phyloP scores from a whole-genome alignment of 2,797 vertebrate genomes.

The Sternarchorhynchus goeldii region DNA sequence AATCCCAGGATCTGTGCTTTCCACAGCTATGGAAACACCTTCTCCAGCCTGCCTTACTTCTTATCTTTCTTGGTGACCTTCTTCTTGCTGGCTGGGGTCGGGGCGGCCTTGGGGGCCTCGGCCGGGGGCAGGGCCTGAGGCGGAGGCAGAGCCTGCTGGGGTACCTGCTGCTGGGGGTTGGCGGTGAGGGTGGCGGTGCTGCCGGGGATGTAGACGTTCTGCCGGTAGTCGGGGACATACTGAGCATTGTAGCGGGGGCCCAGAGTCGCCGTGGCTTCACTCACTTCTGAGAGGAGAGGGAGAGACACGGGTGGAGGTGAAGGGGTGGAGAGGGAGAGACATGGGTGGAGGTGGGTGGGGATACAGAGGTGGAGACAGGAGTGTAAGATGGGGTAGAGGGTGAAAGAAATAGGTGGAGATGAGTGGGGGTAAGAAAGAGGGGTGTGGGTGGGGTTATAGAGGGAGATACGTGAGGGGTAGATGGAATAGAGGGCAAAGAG shows the following conservation, averaged over 20 bases:
- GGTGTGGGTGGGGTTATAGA: not conserved
- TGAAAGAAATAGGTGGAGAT: not conserved
- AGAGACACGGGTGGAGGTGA: not conserved
- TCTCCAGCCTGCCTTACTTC: constrained; percentile 67
- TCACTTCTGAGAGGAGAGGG: constrained; percentile 67
- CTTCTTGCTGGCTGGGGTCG: constrained; percentile 81
- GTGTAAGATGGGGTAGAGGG: not conserved
- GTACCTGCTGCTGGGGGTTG: constrained; percentile 73
- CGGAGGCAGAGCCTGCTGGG: constrained; percentile 65
- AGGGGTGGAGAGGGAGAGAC: not conserved
- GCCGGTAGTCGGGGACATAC: constrained; percentile 84
- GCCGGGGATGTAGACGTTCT: constrained; percentile 87
- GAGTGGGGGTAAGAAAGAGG: not conserved
- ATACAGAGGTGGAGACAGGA: not conserved
- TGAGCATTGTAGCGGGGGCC: constrained; percentile 83
- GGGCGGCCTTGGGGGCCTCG: constrained; percentile 63
- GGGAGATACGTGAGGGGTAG: not conserved
- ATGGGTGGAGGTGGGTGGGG: not conserved
- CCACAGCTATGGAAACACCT: not conserved
- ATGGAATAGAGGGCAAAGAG: not conserved
- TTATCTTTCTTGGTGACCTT: constrained; percentile 86
- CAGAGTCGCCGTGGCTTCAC: constrained; percentile 72
- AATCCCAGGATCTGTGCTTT: constrained; percentile 14
- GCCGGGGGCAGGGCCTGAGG: constrained; percentile 52
- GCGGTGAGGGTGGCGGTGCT: constrained; percentile 84